Percentiles rank a stretch among this genome's conserved stretches.
phyloP scores from a whole-genome alignment of 2,797 vertebrate species.

The Staurois parvus region DNA sequence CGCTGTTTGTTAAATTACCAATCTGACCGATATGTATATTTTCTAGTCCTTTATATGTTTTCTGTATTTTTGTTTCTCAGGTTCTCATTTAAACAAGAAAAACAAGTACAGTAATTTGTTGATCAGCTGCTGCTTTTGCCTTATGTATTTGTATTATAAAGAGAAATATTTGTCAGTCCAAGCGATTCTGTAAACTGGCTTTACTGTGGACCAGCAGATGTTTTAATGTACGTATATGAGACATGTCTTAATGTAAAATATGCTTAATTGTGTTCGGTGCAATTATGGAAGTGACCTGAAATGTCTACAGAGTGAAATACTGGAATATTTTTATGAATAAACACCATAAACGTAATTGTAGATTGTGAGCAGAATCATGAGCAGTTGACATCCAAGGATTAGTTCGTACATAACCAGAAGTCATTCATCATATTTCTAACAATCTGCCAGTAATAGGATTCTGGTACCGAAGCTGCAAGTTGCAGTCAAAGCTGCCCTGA shows the following conservation, averaged over 20 bases:
- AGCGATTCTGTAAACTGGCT: not conserved
- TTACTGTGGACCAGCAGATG: not conserved
- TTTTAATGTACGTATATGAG: not conserved
- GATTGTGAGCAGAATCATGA: not conserved
- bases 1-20: not conserved
- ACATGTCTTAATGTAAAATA: not conserved
- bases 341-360: not conserved
- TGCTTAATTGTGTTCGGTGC: not conserved
- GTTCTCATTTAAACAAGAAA: constrained; percentile 76
- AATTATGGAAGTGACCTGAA: not conserved
- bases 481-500: too few species aligned
- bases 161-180: not conserved
- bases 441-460: too few species aligned
- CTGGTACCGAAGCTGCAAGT: too few species aligned
- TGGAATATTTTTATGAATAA: not conserved
- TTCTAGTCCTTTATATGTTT: not conserved
- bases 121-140: not conserved
- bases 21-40: not conserved
- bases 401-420: not conserved
- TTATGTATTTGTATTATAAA: not conserved
- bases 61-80: constrained; percentile 63
- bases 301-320: not conserved
- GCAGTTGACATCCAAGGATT: not conserved
- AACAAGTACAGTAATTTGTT: constrained; percentile 62
- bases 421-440: too few species aligned